Percentiles rank a stretch among this genome's conserved stretches.
phyloP scores from a whole-genome alignment of 2,797 vertebrate species.

The Thalassophryne amazonica region DNA sequence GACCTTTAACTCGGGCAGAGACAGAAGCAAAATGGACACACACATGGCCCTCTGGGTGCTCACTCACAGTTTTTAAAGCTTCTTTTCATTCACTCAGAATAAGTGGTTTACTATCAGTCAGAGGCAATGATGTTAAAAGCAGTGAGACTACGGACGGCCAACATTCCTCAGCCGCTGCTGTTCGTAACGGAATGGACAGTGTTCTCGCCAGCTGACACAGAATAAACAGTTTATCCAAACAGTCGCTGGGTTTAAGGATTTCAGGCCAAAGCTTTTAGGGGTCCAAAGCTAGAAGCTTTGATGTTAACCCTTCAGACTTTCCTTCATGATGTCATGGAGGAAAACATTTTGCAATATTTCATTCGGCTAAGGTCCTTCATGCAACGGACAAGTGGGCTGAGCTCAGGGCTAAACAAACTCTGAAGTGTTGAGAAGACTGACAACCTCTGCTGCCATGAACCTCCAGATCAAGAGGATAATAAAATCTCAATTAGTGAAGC shows the following conservation, averaged over 20 bases:
- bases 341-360: slow-evolving; percentile 44
- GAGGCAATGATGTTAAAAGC: slow-evolving; percentile 48
- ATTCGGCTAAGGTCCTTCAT: slow-evolving; percentile 38
- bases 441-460: slow-evolving; percentile 3
- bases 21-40: background rate
- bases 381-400: slow-evolving; percentile 18
- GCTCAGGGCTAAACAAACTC: slow-evolving; percentile 45
- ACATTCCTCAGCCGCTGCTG: slow-evolving; percentile 56
- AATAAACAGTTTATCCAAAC: slow-evolving; percentile 77
- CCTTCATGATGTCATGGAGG: slow-evolving; percentile 61
- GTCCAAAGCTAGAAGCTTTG: slow-evolving; percentile 54
- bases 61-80: slow-evolving; percentile 2
- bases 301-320: slow-evolving; percentile 58
- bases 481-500: background rate
- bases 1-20: background rate
- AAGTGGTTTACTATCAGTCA: slow-evolving; percentile 36
- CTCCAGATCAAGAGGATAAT: background rate
- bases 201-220: slow-evolving; percentile 68
- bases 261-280: slow-evolving; percentile 73
- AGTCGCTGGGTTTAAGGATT: slow-evolving; percentile 67
- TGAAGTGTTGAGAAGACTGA: slow-evolving; percentile 36
- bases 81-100: slow-evolving; percentile 28
- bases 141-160: slow-evolving; percentile 29
- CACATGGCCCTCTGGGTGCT: too few relatives aligned
- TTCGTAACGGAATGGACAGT: slow-evolving; percentile 38